These are phyloP conservation scores for Machaerirhynchus nigripectus DNA, from an alignment of 2,113 vertebrate species.

Conservation along the genomic window DNA sequence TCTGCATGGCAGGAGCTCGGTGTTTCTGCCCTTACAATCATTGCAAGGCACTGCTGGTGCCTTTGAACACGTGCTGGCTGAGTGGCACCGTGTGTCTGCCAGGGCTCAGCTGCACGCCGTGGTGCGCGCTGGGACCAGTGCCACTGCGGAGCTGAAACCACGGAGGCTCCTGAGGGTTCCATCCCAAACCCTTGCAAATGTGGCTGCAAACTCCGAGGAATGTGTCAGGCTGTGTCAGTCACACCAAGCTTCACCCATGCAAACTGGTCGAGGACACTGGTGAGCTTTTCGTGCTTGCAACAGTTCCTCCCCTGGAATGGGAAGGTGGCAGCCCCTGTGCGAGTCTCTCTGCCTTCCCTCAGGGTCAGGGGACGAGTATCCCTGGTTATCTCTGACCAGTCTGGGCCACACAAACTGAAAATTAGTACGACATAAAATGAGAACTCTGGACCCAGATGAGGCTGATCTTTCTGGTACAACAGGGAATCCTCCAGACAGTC, in stretches of 20 bases:
- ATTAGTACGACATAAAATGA: neutral
- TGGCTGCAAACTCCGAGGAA: neutral
- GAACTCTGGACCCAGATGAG: neutral
- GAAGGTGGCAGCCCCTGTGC: neutral
- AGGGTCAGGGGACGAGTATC: neutral
- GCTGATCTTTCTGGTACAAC: neutral
- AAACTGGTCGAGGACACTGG: neutral
- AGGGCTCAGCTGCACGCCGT: neutral
- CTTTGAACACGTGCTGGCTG: neutral
- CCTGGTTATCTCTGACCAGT: neutral
- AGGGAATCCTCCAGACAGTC: neutral
- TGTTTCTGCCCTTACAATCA: neutral
- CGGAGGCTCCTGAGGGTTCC: neutral
- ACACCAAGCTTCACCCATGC: fast-evolving
- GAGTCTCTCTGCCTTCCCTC: neutral
- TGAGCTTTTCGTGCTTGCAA: neutral
- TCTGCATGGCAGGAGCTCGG: neutral
- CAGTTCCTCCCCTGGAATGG: neutral
- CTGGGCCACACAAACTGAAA: neutral
- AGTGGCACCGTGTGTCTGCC: neutral
- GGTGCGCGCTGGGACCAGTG: neutral
- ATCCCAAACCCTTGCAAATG: neutral
- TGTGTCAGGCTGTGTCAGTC: neutral
- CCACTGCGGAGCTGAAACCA: neutral
- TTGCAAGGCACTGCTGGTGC: neutral